phyloP scores from a whole-genome alignment of 2,797 vertebrate genomes.

The Manis javanica region DNA sequence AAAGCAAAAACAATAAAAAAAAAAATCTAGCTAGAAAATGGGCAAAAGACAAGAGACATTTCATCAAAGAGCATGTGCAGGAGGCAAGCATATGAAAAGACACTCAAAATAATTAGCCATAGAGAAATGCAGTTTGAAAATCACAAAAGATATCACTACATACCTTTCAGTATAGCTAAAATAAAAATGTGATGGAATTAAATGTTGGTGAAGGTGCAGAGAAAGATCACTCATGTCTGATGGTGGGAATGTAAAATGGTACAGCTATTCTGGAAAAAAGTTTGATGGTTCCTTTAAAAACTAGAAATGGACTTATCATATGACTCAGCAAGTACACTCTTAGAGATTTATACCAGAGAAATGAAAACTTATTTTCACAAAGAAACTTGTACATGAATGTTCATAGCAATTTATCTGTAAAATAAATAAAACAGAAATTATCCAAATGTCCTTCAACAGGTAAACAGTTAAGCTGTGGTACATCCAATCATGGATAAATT shows the following conservation, averaged over 20 bases:
- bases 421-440: background rate
- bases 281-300: background rate
- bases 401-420: background rate
- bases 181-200: background rate
- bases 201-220: background rate
- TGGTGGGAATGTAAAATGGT: background rate
- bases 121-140: slow-evolving; percentile 18
- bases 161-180: background rate
- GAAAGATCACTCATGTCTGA: background rate
- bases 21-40: slow-evolving; percentile 37
- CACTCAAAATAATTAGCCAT: background rate
- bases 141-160: background rate
- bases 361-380: background rate
- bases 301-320: background rate
- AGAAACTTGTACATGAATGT: background rate
- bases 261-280: background rate
- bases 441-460: background rate
- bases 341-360: background rate
- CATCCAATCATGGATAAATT: background rate
- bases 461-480: background rate
- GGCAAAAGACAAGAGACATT: background rate
- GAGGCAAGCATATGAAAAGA: background rate
- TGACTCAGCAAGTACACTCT: background rate
- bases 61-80: background rate
- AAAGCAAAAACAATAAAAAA: background rate